Conservation (phyloP, 1,140 invertebrate species). For the Apis dorsata region DNA sequence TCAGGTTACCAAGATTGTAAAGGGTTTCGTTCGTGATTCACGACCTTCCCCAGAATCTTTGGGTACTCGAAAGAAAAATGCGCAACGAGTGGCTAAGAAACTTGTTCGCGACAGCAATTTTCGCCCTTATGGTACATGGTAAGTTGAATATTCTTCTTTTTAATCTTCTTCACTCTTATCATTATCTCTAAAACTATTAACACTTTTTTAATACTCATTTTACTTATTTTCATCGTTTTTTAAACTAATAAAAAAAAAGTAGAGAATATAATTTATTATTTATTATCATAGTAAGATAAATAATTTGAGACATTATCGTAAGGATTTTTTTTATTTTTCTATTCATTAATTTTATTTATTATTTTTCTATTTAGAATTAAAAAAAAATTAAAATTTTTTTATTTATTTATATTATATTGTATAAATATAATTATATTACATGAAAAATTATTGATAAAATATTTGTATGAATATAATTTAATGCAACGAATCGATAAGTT, state of each 20-base stretch:
- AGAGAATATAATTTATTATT: neutral
- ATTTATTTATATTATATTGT: no score
- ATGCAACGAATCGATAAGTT: slow-evolving; percentile 5
- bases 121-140: slow-evolving; percentile 49
- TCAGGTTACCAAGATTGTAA: neutral
- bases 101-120: slow-evolving; percentile 41
- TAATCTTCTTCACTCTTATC: neutral
- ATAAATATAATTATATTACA: no score
- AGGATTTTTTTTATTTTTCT: neutral
- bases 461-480: neutral
- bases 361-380: neutral
- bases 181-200: neutral
- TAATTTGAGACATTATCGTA: neutral
- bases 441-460: no score
- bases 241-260: neutral
- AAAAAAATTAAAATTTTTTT: no score
- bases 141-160: slow-evolving; percentile 17
- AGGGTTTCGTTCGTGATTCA: slow-evolving; percentile 31
- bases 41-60: slow-evolving; percentile 23
- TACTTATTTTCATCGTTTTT: neutral
- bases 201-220: neutral
- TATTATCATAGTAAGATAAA: neutral
- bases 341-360: neutral
- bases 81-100: slow-evolving; percentile 49
- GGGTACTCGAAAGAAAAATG: slow-evolving; percentile 43